Evolutionary conservation across 2,888 invertebrate species (phyloP), one percentile per base, ranked within the genome.

Genomic region (Harpagoxenus sublaevis): DNA sequence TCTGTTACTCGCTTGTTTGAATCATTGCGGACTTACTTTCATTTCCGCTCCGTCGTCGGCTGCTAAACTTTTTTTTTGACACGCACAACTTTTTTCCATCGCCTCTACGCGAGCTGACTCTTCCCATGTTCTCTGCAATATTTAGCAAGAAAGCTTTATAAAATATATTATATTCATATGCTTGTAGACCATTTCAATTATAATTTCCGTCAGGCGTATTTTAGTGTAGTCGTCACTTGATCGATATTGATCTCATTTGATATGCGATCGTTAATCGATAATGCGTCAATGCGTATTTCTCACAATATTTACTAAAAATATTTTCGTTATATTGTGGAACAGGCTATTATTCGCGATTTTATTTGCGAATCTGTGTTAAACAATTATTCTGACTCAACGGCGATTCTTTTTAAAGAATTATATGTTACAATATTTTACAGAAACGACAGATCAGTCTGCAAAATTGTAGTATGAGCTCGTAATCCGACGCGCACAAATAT

Each of bases 1-100:
- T 89, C 84, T 85, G 75, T 86, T 85, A 87, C 86, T 81, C 39
- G 78, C 55, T 78, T 87, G 75, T 86, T 88, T 86, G 83, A 85
- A 70, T 62, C 74, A 55, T 83, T 62, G 63, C 79, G 45, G 86
- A 79, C 83, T 88, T 82, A 88, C 82, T 89, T 86, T 85, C 85
- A 89, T 88, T 89, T 88, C 86, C 89, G 65, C 39, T 18, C 62
- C n/a, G 48, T 68, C 62, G 83, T 78, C 68, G 68, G 12, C 53
- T 65, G 63, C 62, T 87, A 77, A 77, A 85, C 84, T 89, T 86
- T 62, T 39, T 71, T 62, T 18, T n/a, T 10, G 10, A n/a, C 45
- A 68, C 35, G 60, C 23, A 31, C 10, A 48, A 18, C 42, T 84
- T 66, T 51, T 78, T 42, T 2, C 45, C 10, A 8, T 35, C 39